A percentile compares a stretch with the other conserved stretches of the same genome.
Conservation (phyloP, 2,113 vertebrate genomes). For the Cichladusa arquata region DNA sequence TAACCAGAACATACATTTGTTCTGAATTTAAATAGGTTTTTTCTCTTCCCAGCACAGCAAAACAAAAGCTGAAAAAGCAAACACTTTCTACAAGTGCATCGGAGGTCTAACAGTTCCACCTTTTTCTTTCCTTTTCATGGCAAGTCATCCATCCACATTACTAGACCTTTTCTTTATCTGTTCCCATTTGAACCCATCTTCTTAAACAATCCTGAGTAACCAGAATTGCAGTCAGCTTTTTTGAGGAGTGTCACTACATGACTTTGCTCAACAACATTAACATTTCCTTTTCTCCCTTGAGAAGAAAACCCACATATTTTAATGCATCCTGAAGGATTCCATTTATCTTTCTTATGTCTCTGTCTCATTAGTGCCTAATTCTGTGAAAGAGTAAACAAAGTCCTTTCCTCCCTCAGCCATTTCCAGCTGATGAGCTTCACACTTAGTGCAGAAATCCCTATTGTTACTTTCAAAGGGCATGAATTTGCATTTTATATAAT, state of each 20-base stretch:
- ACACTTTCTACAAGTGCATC: not conserved
- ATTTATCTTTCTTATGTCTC: not conserved
- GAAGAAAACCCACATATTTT: not conserved
- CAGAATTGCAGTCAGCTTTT: not conserved
- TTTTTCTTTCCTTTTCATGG: not conserved
- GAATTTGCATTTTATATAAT: slow-evolving; percentile 16
- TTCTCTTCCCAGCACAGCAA: not conserved
- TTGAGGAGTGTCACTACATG: not conserved
- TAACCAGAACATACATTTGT: not conserved
- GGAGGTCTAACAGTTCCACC: not conserved
- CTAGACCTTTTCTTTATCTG: not conserved
- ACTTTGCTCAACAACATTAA: not conserved
- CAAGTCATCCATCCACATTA: not conserved
- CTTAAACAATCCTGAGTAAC: not conserved
- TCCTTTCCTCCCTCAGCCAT: not conserved
- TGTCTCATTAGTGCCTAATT: not conserved
- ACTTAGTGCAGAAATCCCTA: not conserved
- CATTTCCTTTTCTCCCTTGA: not conserved
- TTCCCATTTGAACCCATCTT: not conserved
- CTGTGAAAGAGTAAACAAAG: not conserved
- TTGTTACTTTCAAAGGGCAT: not conserved
- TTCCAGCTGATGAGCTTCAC: not conserved
- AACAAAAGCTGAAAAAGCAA: not conserved
- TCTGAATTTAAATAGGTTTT: not conserved
- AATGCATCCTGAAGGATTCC: not conserved